Percentiles rank a stretch among this genome's conserved stretches.
These are phyloP conservation scores for Cnemophilus loriae DNA, from an alignment of 2,113 vertebrate species.

Conservation along the genomic window DNA sequence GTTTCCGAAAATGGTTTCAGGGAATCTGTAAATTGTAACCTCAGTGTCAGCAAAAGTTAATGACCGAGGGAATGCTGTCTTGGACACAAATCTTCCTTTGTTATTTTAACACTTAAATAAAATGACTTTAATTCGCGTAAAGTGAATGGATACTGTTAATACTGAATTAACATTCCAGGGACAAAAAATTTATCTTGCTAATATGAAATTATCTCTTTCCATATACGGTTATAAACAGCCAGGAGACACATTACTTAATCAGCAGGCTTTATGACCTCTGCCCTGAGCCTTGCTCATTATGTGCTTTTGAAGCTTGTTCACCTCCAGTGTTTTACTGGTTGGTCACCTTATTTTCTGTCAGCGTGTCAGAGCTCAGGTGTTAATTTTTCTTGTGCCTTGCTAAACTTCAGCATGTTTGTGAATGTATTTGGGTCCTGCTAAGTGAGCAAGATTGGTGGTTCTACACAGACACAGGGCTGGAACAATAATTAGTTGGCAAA, in stretches of 20 bases:
- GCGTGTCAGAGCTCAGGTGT: not conserved
- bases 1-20: not conserved
- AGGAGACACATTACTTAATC: not conserved
- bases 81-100: not conserved
- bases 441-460: not conserved
- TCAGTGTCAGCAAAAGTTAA: not conserved
- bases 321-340: not conserved
- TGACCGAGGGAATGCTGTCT: not conserved
- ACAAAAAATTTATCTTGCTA: not conserved
- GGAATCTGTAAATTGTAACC: not conserved
- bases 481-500: not conserved
- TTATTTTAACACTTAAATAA: not conserved
- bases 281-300: not conserved
- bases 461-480: not conserved
- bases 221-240: not conserved
- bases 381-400: not conserved
- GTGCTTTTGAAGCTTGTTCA: not conserved
- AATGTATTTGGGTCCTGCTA: not conserved
- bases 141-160: not conserved
- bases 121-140: not conserved
- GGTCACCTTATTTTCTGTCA: not conserved
- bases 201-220: not conserved
- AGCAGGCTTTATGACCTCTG: not conserved
- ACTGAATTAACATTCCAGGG: not conserved
- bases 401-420: not conserved